Evolutionary conservation across 2,797 vertebrate genomes (phyloP).

Genomic region (Helostoma temminkii): DNA sequence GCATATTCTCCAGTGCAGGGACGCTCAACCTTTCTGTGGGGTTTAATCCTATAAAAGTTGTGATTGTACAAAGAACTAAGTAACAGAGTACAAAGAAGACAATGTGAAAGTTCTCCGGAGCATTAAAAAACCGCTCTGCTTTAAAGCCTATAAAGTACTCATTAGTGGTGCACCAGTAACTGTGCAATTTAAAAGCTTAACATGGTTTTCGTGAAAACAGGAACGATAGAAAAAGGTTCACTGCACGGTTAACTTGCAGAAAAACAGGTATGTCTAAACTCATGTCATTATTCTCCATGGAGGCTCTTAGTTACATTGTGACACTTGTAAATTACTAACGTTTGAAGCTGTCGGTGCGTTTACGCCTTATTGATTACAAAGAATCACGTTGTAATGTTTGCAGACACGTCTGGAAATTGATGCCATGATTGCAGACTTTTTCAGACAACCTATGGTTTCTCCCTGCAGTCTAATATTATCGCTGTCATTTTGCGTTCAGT

Average conservation of each 20-base stretch:
- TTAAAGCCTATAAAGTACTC: constrained; percentile 39
- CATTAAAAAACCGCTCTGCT: constrained; percentile 22
- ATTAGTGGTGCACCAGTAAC: constrained; percentile 19
- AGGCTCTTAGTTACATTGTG: neutral
- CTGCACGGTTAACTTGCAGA: constrained; percentile 8
- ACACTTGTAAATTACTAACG: constrained; percentile 49
- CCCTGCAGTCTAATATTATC: constrained; percentile 26
- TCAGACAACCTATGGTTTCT: constrained; percentile 39
- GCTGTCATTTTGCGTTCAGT: constrained; percentile 16
- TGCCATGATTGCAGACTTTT: constrained; percentile 32
- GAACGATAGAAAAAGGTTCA: constrained; percentile 13
- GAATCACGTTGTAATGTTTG: constrained; percentile 52
- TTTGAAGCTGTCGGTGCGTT: constrained; percentile 49
- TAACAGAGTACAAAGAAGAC: constrained; percentile 31
- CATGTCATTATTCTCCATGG: constrained; percentile 14
- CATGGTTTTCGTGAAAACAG: constrained; percentile 33
- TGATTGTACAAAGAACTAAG: constrained; percentile 33
- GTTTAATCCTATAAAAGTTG: constrained; percentile 49
- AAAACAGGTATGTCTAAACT: constrained; percentile 7
- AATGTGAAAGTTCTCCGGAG: constrained; percentile 35
- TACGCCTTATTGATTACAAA: constrained; percentile 38
- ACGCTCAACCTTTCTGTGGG: constrained; percentile 35
- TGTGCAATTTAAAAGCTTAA: constrained; percentile 49
- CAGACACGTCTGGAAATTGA: constrained; percentile 58
- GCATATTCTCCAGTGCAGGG: constrained; percentile 30